Percentiles rank a stretch among this genome's conserved stretches.
Conservation (phyloP, 2,888 invertebrate genomes). For the Conistra vaccinii region DNA sequence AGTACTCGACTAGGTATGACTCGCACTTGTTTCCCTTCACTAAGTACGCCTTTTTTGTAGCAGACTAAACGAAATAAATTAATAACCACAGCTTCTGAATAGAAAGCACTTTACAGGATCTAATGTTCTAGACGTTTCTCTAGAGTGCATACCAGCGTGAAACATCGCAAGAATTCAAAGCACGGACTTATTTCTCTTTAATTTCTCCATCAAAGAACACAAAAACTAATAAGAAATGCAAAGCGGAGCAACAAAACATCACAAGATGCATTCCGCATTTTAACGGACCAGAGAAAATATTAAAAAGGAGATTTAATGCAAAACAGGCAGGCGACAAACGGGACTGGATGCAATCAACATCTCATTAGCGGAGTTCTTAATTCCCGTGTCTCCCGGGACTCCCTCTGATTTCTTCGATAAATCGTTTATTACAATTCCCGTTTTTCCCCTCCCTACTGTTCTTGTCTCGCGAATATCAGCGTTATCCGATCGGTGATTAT, state of each 20-base stretch:
- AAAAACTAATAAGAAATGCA: constrained; percentile 46
- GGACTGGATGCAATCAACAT: constrained; percentile 88
- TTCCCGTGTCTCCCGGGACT: constrained; percentile 80
- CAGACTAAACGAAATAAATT: constrained; percentile 12
- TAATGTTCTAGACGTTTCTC: constrained; percentile 30
- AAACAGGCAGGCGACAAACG: constrained; percentile 83
- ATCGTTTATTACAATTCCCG: constrained; percentile 84
- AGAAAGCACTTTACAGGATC: neutral
- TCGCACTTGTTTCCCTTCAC: neutral
- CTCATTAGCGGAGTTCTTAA: constrained; percentile 88
- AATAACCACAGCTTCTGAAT: constrained; percentile 5
- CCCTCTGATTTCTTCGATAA: constrained; percentile 85
- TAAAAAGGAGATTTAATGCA: constrained; percentile 77
- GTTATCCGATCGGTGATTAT: constrained; percentile 82
- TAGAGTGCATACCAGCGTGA: constrained; percentile 10
- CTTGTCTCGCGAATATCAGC: constrained; percentile 80
- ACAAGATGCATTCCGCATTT: constrained; percentile 83
- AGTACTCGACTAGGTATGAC: neutral
- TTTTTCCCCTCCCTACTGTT: constrained; percentile 69
- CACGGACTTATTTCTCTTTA: constrained; percentile 54
- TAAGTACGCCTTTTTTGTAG: constrained; percentile 4
- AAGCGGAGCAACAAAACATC: constrained; percentile 75
- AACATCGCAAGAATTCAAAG: constrained; percentile 41
- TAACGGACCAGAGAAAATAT: constrained; percentile 75
- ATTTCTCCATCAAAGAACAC: constrained; percentile 60